Evolutionary conservation across 2,113 vertebrate genomes (phyloP).

Genomic region (Sander lucioperca): DNA sequence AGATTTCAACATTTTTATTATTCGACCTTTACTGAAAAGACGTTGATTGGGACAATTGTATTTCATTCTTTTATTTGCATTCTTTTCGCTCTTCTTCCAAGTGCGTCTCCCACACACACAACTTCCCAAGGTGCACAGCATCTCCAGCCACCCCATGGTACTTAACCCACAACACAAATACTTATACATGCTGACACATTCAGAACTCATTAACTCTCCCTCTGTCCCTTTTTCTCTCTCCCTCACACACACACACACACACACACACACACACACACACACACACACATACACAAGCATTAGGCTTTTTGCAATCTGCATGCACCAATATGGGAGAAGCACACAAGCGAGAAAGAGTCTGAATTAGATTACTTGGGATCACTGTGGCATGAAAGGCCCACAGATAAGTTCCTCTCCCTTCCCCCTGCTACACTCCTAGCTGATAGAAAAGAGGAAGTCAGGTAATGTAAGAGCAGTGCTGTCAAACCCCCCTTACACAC

Average conservation of each 20-base stretch:
- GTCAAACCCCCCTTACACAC: slow-evolving; percentile 35
- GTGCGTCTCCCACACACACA: slow-evolving; percentile 12
- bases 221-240: slow-evolving; percentile 39
- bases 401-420: slow-evolving; percentile 75
- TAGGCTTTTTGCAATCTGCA: slow-evolving; percentile 70
- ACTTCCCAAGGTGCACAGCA: slow-evolving; percentile 32
- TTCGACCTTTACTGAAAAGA: neutral
- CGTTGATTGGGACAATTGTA: neutral
- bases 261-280: slow-evolving; percentile 15
- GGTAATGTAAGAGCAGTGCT: slow-evolving; percentile 70
- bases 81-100: neutral
- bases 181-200: slow-evolving; percentile 65
- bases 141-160: slow-evolving; percentile 34
- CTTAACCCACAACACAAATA: slow-evolving; percentile 62
- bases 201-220: slow-evolving; percentile 69
- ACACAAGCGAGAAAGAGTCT: slow-evolving; percentile 75
- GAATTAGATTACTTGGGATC: slow-evolving; percentile 84
- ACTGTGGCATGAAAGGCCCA: slow-evolving; percentile 80
- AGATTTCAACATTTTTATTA: slow-evolving; percentile 30
- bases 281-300: slow-evolving; percentile 15
- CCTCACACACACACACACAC: slow-evolving; percentile 28
- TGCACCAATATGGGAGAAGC: slow-evolving; percentile 74
- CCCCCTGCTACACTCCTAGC: slow-evolving; percentile 50
- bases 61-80: slow-evolving; percentile 9
- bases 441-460: slow-evolving; percentile 73